Evolutionary conservation across 2,888 invertebrate species (phyloP), one percentile per base, ranked within the genome.

Genomic region (Synanthedon tipuliformis): DNA sequence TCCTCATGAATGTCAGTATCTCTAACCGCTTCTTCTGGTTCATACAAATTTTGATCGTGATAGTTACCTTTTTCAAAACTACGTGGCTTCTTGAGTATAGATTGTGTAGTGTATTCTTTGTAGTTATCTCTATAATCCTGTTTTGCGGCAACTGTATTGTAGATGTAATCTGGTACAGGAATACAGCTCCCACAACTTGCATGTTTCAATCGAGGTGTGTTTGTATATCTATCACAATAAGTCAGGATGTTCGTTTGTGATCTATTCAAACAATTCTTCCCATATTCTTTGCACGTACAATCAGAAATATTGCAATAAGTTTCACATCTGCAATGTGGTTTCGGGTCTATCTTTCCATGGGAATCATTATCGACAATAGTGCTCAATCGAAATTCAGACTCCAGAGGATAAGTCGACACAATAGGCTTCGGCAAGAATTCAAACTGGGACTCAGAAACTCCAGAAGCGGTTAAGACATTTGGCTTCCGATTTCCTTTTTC

Each of bases 11-110:
- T 45, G 13, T 62, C 59, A 12, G 57, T 61, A 48, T 68, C 66
- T 50, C 60, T 63, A 10, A 63, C 65, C 7, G 64, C 58, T 53
- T 65, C 61, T 12, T 60, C 52, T 53, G 52, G 55, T 51, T 45
- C 45, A 15, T 13, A 45, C 7, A 45, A 45, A 7, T 45, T n/a
- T 45, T 45, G n/a, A 45, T 45, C 13, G n/a, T n/a, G 15, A 4
- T 8, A 45, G 0, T 45, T 45, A 34, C 45, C 8, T 12, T 45
- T 45, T 45, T 45, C 13, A n/a, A 45, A 53, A 52, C 41, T 49
- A 52, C 27, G 48, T 56, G 16, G 8, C 34, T n/a, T 48, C 51
- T 16, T 10, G 50, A 48, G 40, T 5, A n/a, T 45, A 13, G n/a
- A 4, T 45, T 45, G 13, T 13, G n/a, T 45, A 13, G 8, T 45